Conservation (phyloP, 2,797 vertebrate genomes). For the Adelosebastes latens region DNA sequence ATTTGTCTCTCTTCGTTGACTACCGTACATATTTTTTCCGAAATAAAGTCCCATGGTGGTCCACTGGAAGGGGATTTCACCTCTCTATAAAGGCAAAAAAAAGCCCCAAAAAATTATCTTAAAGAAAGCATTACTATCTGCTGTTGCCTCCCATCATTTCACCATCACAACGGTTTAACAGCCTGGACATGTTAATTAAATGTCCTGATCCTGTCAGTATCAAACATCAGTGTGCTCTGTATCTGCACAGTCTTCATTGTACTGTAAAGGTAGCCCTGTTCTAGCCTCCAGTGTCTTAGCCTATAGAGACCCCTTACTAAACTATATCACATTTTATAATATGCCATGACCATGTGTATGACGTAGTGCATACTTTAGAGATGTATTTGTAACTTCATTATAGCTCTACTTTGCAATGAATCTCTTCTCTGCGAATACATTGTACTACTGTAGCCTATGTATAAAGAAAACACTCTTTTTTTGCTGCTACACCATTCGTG, state of each 20-base stretch:
- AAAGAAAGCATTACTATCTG: background rate
- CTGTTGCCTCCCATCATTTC: constrained; percentile 1
- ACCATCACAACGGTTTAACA: constrained; percentile 26
- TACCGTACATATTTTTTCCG: no score
- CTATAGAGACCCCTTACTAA: constrained; percentile 59
- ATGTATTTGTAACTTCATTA: constrained; percentile 69
- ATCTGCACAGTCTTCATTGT: constrained; percentile 56
- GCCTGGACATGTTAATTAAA: constrained; percentile 31
- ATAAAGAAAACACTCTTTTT: constrained; percentile 74
- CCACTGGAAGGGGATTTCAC: no score
- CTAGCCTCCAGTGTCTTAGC: constrained; percentile 66
- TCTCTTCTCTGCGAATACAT: constrained; percentile 69
- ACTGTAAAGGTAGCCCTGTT: constrained; percentile 54
- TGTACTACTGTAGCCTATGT: constrained; percentile 76
- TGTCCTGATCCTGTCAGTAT: constrained; percentile 56
- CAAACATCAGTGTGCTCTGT: constrained; percentile 73
- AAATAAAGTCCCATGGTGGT: no score
- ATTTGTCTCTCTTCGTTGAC: no score
- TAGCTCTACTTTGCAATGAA: constrained; percentile 63
- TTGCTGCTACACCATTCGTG: constrained; percentile 90
- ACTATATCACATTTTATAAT: constrained; percentile 71
- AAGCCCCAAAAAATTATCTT: background rate
- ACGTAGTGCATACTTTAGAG: constrained; percentile 63
- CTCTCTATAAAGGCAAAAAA: background rate
- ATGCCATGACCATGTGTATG: constrained; percentile 69